Conservation (phyloP, 2,888 invertebrate genomes). For the Electrophaes corylata region DNA sequence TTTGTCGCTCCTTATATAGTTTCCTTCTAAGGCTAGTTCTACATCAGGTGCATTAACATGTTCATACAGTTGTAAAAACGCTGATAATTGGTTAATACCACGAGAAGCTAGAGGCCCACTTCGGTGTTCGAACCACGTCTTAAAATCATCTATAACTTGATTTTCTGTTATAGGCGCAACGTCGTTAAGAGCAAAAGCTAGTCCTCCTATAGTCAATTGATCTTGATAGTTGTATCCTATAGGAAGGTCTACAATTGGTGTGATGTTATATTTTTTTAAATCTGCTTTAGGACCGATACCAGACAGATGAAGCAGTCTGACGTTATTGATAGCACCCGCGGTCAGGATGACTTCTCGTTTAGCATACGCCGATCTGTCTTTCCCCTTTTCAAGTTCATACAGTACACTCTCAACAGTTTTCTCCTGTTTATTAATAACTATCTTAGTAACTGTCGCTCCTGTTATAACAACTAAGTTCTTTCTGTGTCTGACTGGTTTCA, state of each 20-base stretch:
- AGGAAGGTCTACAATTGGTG: conserved; percentile 63
- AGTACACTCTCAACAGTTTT: conserved; percentile 70
- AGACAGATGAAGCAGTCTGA: conserved; percentile 70
- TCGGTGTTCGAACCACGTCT: conserved; percentile 74
- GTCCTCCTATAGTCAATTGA: conserved; percentile 75
- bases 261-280: conserved; percentile 68
- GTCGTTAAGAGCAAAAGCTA: conserved; percentile 69
- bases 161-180: conserved; percentile 62
- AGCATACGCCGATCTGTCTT: conserved; percentile 68
- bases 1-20: conserved; percentile 76
- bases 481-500: conserved; percentile 70
- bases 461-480: conserved; percentile 71
- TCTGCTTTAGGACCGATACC: conserved; percentile 72
- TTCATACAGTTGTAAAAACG: conserved; percentile 75
- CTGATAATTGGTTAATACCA: conserved; percentile 77
- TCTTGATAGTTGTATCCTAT: conserved; percentile 77
- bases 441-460: conserved; percentile 71
- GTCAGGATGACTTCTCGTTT: conserved; percentile 75
- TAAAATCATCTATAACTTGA: conserved; percentile 71
- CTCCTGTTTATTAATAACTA: conserved; percentile 68
- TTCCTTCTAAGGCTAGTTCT: conserved; percentile 73
- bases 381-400: conserved; percentile 73
- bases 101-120: conserved; percentile 72
- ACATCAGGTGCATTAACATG: conserved; percentile 74
- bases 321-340: conserved; percentile 77